A percentile compares a stretch with the other conserved stretches of the same genome.
These are phyloP conservation scores for Calliopum simillimum DNA, from an alignment of 2,888 invertebrate species.

Conservation along the genomic window DNA sequence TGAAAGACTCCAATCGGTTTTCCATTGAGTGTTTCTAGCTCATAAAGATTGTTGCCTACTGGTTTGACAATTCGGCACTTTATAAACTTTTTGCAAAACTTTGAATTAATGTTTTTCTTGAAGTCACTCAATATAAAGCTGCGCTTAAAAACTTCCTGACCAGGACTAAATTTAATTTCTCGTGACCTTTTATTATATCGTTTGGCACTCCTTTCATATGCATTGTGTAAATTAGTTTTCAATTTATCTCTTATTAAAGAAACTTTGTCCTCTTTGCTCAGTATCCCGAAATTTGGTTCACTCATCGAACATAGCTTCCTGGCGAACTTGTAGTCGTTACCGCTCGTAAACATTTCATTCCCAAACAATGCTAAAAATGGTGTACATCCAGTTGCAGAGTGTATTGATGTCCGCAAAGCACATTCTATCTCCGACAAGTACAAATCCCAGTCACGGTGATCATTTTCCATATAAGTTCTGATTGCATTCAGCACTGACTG, in stretches of 20 bases:
- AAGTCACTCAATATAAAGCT: too few species aligned
- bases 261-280: background rate
- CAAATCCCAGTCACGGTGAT: slow-evolving; percentile 42
- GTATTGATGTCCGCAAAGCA: slow-evolving; percentile 35
- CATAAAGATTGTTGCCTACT: too few species aligned
- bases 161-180: slow-evolving; percentile 19
- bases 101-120: too few species aligned
- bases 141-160: slow-evolving; percentile 37
- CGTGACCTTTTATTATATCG: slow-evolving; percentile 23
- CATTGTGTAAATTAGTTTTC: slow-evolving; percentile 6
- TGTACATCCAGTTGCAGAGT: slow-evolving; percentile 34
- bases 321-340: slow-evolving; percentile 26
- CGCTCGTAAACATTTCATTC: slow-evolving; percentile 18
- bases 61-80: too few species aligned
- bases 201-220: slow-evolving; percentile 27
- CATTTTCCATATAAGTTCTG: slow-evolving; percentile 34
- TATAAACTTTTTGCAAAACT: too few species aligned
- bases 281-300: slow-evolving; percentile 13
- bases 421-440: slow-evolving; percentile 39
- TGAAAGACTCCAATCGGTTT: too few species aligned
- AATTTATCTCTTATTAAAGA: background rate
- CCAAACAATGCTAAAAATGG: slow-evolving; percentile 38
- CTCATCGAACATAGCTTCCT: slow-evolving; percentile 22
- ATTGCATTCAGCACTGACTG: slow-evolving; percentile 53
- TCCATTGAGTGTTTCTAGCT: too few species aligned